Evolutionary conservation across 2,113 vertebrate genomes (phyloP), one percentile per base, ranked within the genome.

Genomic region (Cervus canadensis): DNA sequence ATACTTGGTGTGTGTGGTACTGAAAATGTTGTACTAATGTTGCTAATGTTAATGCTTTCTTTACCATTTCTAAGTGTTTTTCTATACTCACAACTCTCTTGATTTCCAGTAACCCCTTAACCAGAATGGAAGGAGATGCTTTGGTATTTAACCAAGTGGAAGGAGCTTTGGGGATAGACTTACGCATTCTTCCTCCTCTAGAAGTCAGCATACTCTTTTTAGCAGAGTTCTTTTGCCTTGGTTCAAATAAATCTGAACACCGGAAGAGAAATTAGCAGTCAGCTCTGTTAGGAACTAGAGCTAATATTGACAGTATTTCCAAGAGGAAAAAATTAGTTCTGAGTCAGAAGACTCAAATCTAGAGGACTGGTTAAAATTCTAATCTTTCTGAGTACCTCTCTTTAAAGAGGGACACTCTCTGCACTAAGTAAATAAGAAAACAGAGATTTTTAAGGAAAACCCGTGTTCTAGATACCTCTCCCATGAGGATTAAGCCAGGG

Each of bases 51-150:
- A 92, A 92, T 85, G 59, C 33, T 89, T 56, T 89, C 48, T 85
- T 84, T 56, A 36, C 16, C 14, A 40, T 96, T 84, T 57, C 59
- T 90, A 48, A 67, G 12, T 93, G 78, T 94, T 91, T 90, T 45
- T 74, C 90, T 98, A 7, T 92, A 21, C 36, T 62, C 25, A 62
- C 2, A 85, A 48, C 40, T 96, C 30, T 97, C 7, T 94, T 95
- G 79, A 94, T 56, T 95, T 93, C 57, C 36, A 83, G 2, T 76
- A 90, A 97, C 78, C 3, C 17, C 21, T 95, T 98, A 98, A 97
- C 91, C 59, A 60, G 25, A 9, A 21, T 78, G 86, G 95, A 97
- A 94, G 67, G 67, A 95, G 57, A 45, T 94, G 43, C 89, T 91
- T 93, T 97, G 78, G 16, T 86, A 93, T 94, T 95, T 95, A 95